These are phyloP conservation scores for Cololabis saira DNA, from an alignment of 2,113 vertebrate species.

Conservation along the genomic window DNA sequence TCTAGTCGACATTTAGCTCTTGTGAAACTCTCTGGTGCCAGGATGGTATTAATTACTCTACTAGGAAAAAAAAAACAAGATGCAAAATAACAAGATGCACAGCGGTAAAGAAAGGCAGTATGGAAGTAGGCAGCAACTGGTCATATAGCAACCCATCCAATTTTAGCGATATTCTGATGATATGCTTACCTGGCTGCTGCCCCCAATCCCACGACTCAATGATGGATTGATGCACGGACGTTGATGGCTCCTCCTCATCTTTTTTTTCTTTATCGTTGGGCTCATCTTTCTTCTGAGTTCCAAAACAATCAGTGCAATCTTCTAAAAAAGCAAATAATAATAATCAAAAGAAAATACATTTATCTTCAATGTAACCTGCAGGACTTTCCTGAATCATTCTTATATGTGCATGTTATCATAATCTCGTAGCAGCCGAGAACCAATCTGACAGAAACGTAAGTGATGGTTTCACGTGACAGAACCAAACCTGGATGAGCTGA, in stretches of 20 bases:
- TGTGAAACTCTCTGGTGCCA: constrained; percentile 52
- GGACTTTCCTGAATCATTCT: background rate
- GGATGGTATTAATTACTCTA: constrained; percentile 36
- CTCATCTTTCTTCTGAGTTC: constrained; percentile 92
- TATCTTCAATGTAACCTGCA: too few species aligned
- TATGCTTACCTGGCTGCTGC: constrained; percentile 90
- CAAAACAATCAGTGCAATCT: constrained; percentile 88
- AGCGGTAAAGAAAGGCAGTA: background rate
- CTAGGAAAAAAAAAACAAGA: constrained; percentile 29
- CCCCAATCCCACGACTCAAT: constrained; percentile 99
- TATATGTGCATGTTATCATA: background rate
- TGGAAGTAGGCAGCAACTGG: background rate
- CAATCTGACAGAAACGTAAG: background rate
- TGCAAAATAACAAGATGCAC: constrained; percentile 15
- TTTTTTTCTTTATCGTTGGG: constrained; percentile 96
- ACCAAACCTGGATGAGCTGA: constrained; percentile 84
- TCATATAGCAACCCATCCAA: background rate
- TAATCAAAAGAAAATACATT: background rate
- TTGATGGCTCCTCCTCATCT: constrained; percentile 90
- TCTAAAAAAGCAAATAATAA: constrained; percentile 76
- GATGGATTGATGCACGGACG: constrained; percentile 89
- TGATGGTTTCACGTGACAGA: background rate
- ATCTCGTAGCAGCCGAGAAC: background rate
- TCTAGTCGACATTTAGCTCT: constrained; percentile 53
- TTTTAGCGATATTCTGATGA: background rate